Base-by-base conservation (phyloP, 2,113 vertebrate genomes). In the Emydura subglobosa region DNA sequence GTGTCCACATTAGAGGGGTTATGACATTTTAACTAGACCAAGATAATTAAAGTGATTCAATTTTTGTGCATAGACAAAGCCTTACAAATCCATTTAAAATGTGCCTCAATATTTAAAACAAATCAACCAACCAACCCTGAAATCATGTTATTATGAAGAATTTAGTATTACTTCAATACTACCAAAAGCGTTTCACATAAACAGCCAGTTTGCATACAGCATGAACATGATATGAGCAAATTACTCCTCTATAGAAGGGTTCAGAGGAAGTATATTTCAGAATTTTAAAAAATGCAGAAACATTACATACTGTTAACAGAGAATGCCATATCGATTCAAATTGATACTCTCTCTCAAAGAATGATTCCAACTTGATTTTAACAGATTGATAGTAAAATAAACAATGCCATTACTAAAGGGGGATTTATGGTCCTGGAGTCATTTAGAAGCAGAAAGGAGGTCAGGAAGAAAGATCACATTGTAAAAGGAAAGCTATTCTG, bases 351-450 rank as follows among this genome's bases (percentile, higher is more conserved):
- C 91, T 96, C 92, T 82, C 34, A 74, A 90, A 92, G 91, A 96
- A 92, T 9, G 72, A 92, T 74, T 47, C 2, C 82, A 39, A 94
- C 84, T 50, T 83, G 92, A 92, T 94, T 92, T 97, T 88, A 96
- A 84, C 89, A 91, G 96, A 96, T 79, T 74, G 57, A 54, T 85
- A 94, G 87, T 88, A 92, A 96, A 95, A 95, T 92, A 97, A 97
- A 95, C 95, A 94, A 95, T 54, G 79, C 96, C 87, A 94, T 90
- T 97, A 95, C 92, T 86, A 92, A 92, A 90, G 19, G 92, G 95
- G 95, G 95, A 97, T 97, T 97, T 97, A 96, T 97, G 94, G 95
- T 93, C 89, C 95, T 94, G 93, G 90, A 95, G 94, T 95, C 82
- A 95, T 96, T 97, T 95, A 93, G 92, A 95, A 97, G 88, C 82